A percentile compares a stretch with the other conserved stretches of the same genome.
Evolutionary conservation across 2,113 vertebrate species (phyloP).

Genomic region (Scatophagus argus): DNA sequence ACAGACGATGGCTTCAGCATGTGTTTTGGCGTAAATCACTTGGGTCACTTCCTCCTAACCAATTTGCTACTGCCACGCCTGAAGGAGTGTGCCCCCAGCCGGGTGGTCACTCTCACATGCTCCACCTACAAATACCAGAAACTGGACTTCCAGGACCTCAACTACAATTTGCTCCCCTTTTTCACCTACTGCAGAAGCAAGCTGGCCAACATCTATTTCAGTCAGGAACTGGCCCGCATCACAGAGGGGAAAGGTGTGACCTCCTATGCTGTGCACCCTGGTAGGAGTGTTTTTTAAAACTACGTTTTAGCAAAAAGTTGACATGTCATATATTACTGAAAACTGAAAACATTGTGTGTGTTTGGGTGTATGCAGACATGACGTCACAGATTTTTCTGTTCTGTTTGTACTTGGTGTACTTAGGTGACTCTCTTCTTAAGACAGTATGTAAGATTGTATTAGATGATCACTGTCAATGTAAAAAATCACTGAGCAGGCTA

Average conservation of each 20-base stretch:
- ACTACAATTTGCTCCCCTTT: conserved; percentile 86
- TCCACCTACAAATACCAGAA: conserved; percentile 86
- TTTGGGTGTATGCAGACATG: too few relatives aligned
- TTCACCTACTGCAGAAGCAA: conserved; percentile 89
- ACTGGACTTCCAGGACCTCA: conserved; percentile 86
- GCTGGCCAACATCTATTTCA: conserved; percentile 88
- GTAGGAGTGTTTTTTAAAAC: conserved; percentile 67
- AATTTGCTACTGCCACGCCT: conserved; percentile 83
- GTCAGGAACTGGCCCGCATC: conserved; percentile 82
- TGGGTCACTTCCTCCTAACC: conserved; percentile 87
- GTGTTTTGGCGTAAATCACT: conserved; percentile 87
- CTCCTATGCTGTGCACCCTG: conserved; percentile 83
- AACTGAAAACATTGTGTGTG: too few relatives aligned
- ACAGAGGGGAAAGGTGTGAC: conserved; percentile 83
- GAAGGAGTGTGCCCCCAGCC: conserved; percentile 83
- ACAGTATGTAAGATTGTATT: not conserved
- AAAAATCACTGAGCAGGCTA: not conserved
- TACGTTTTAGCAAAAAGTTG: too few relatives aligned
- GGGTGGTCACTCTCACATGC: conserved; percentile 85
- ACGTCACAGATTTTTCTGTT: not conserved
- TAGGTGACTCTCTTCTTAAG: not conserved
- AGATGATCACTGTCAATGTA: not conserved
- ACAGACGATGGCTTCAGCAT: conserved; percentile 86
- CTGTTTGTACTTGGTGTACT: not conserved
- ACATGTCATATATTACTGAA: too few relatives aligned